Evolutionary conservation across 2,888 invertebrate species (phyloP).

Genomic region (Brachyptera putata): DNA sequence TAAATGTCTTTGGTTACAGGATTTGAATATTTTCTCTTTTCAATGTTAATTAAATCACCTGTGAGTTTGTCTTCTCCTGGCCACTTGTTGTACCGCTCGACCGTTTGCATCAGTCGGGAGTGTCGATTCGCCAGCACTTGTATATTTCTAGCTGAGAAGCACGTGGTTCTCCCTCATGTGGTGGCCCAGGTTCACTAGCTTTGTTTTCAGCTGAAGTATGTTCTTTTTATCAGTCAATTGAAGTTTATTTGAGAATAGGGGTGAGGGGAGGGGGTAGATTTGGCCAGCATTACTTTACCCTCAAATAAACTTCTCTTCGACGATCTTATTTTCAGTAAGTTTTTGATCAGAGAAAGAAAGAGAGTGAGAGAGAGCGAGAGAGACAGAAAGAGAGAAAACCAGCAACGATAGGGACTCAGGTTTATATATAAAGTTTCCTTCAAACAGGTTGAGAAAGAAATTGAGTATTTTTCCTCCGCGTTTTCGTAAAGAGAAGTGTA

Average conservation of each 20-base stretch:
- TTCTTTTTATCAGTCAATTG: conserved; percentile 7
- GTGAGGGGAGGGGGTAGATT: no score
- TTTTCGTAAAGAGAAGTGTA: conserved; percentile 20
- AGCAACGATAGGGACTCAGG: conserved; percentile 4
- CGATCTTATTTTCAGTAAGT: conserved; percentile 22
- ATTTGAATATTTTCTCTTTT: no score
- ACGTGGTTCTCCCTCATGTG: no score
- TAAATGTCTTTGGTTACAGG: no score
- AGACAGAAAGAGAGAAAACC: neutral
- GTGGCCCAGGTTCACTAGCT: no score
- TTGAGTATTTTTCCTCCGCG: conserved; percentile 17
- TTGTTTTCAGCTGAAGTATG: neutral
- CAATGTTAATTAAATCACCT: no score
- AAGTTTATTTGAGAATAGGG: conserved; percentile 13
- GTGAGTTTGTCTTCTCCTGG: no score
- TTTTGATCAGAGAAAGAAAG: conserved; percentile 13
- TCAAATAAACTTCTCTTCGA: conserved; percentile 19
- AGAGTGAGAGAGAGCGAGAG: neutral
- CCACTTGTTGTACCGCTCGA: no score
- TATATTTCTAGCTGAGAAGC: no score
- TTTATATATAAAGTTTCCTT: conserved; percentile 17
- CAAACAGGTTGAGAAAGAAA: conserved; percentile 21
- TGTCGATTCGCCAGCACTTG: no score
- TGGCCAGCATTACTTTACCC: conserved; percentile 6
- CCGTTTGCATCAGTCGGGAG: no score